These are phyloP conservation scores for Hydrozoanthus gracilis DNA, from an alignment of 92 coral and sea anemone genomes.

Conservation along the genomic window DNA sequence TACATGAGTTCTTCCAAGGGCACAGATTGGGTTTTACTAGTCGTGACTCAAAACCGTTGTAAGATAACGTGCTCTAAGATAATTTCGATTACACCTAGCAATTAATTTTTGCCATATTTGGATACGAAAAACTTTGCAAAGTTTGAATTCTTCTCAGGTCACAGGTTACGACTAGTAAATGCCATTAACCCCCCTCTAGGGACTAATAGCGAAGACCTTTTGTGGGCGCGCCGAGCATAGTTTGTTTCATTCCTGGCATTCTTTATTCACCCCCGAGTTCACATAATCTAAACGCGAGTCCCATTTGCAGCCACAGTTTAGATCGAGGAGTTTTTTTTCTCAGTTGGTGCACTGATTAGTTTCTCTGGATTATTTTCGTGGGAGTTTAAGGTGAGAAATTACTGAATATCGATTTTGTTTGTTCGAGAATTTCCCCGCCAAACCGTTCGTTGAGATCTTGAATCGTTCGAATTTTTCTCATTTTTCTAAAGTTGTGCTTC, in stretches of 20 bases:
- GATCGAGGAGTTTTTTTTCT: constrained; percentile 42
- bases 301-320: constrained; percentile 59
- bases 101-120: constrained; percentile 49
- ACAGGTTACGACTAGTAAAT: constrained; percentile 67
- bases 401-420: constrained; percentile 37
- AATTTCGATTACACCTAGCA: constrained; percentile 28
- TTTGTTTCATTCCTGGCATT: constrained; percentile 97
- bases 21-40: background rate
- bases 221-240: constrained; percentile 99
- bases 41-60: constrained; percentile 21
- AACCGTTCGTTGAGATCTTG: constrained; percentile 74
- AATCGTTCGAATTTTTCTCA: constrained; percentile 99
- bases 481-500: constrained; percentile 96
- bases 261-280: constrained; percentile 90
- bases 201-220: constrained; percentile 79
- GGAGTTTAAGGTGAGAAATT: constrained; percentile 31
- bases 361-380: constrained; percentile 24
- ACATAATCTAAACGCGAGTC: constrained; percentile 60
- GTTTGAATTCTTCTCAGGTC: constrained; percentile 83
- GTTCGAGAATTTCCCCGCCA: constrained; percentile 80
- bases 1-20: background rate
- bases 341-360: constrained; percentile 39
- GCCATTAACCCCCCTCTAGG: constrained; percentile 92
- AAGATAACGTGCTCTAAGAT: constrained; percentile 35
- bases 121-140: constrained; percentile 49